phyloP scores from a whole-genome alignment of 2,113 vertebrate species.

The Holacanthus passer region DNA sequence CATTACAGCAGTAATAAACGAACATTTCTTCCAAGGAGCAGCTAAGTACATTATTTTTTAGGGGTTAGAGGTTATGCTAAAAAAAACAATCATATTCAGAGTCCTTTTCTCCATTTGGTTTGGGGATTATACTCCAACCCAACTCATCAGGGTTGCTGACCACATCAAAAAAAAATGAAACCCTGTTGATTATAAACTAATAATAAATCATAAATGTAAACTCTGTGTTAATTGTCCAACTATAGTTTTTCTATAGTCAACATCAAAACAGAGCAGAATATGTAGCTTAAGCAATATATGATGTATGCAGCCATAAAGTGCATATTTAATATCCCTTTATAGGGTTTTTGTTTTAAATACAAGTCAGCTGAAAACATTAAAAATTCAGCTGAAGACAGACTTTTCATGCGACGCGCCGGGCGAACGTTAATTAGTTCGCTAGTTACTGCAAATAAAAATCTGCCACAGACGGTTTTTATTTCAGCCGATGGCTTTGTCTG shows the following conservation, averaged over 20 bases:
- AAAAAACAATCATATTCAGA: background rate
- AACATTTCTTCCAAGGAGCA: background rate
- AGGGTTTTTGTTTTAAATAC: background rate
- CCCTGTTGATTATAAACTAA: background rate
- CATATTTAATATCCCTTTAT: conserved; percentile 3
- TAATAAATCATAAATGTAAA: background rate
- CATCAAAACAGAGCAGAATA: background rate
- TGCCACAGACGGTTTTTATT: background rate
- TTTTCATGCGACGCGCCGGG: background rate
- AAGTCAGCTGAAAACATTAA: background rate
- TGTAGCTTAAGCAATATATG: background rate
- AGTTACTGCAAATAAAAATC: background rate
- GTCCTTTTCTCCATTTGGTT: background rate
- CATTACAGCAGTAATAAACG: background rate
- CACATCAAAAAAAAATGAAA: background rate
- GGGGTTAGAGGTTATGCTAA: background rate
- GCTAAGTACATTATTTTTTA: background rate
- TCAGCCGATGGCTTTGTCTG: background rate
- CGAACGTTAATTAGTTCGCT: background rate
- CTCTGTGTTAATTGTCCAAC: background rate
- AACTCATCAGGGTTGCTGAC: background rate
- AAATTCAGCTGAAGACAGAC: conserved; percentile 1
- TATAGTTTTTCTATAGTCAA: background rate
- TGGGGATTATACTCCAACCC: background rate
- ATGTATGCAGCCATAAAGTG: conserved; percentile 1